Conservation (phyloP, 2,113 vertebrate species). For the Percopsis transmontana region DNA sequence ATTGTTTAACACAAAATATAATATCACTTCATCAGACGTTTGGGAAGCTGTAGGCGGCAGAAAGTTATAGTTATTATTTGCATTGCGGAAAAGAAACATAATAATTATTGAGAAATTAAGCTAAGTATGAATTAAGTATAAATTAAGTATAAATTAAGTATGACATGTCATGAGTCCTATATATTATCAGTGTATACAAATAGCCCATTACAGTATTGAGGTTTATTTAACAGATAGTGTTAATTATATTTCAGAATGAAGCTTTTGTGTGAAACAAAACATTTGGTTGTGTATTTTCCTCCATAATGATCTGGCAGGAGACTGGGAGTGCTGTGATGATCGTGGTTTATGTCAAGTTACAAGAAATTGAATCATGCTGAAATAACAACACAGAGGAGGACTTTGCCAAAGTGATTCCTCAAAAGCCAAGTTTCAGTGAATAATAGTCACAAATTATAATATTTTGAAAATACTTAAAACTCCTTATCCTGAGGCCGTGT, state of each 20-base stretch:
- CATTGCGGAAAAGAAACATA: no score
- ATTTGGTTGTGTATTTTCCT: neutral
- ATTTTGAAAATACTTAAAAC: neutral
- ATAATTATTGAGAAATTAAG: no score
- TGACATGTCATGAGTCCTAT: neutral
- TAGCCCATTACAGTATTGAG: neutral
- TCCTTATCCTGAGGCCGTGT: neutral
- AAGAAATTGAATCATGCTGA: neutral
- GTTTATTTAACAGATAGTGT: neutral
- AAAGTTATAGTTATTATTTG: no score
- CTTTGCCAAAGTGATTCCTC: neutral
- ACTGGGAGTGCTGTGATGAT: neutral
- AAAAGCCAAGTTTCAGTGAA: neutral
- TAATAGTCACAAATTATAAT: neutral
- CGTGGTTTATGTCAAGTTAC: neutral
- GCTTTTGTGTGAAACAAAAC: neutral
- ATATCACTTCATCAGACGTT: no score
- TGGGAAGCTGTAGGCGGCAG: no score
- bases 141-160: no score
- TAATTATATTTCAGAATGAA: neutral
- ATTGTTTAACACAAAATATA: constrained; percentile 9
- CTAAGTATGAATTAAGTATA: no score
- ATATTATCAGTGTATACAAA: neutral
- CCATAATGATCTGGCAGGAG: neutral
- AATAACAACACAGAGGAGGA: neutral